Evolutionary conservation across 2,113 vertebrate species (phyloP).

Genomic region (Rhadina sibilatrix): DNA sequence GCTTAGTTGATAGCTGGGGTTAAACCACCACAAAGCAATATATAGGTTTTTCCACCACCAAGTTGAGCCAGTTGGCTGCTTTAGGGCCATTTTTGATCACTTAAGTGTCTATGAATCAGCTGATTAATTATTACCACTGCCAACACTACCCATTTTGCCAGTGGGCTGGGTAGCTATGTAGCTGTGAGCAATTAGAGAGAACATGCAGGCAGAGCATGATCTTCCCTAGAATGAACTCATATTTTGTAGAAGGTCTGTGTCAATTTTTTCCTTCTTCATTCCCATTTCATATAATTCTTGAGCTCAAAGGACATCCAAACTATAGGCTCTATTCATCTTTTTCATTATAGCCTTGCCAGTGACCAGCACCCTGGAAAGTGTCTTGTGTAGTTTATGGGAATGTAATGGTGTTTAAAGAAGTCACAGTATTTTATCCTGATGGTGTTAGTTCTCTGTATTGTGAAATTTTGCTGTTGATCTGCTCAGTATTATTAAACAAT

Average conservation of each 20-base stretch:
- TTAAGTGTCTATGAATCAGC: background rate
- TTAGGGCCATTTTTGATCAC: background rate
- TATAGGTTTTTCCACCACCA: background rate
- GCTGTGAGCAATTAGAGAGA: background rate
- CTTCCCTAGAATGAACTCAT: background rate
- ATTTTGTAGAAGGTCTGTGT: background rate
- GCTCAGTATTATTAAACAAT: background rate
- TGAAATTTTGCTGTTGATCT: slow-evolving; percentile 11
- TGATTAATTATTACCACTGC: background rate
- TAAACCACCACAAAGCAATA: background rate
- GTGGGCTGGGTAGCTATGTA: background rate
- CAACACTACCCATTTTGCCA: background rate
- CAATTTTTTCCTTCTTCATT: background rate
- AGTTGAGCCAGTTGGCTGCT: background rate
- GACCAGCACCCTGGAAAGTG: background rate
- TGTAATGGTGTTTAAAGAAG: background rate
- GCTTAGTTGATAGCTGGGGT: background rate
- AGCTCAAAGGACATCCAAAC: background rate
- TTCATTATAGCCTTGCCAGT: background rate
- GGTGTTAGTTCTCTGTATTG: background rate
- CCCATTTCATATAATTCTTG: background rate
- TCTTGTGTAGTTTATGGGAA: background rate
- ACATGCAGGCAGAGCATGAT: background rate
- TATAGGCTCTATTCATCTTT: background rate
- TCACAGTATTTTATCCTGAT: background rate